Percentiles rank a stretch among this genome's conserved stretches.
These are phyloP conservation scores for Abscondita cerata DNA, from an alignment of 2,888 invertebrate genomes.

Conservation along the genomic window DNA sequence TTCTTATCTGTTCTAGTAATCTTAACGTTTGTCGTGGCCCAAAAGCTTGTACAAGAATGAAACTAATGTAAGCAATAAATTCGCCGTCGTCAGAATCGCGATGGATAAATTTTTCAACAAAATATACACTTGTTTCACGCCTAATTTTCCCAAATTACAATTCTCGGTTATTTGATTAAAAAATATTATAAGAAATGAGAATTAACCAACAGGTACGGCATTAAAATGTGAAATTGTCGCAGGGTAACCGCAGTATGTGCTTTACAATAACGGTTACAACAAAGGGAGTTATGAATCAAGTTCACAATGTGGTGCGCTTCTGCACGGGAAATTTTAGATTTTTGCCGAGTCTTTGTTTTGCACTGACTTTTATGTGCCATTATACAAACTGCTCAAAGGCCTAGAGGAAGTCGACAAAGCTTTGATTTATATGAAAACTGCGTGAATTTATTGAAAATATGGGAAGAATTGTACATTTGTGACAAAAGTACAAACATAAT, in stretches of 20 bases:
- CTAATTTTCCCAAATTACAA: constrained; percentile 17
- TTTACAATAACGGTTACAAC: constrained; percentile 42
- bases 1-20: constrained; percentile 27
- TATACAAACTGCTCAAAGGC: constrained; percentile 41
- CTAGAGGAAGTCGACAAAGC: constrained; percentile 29
- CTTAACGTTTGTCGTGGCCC: constrained; percentile 25
- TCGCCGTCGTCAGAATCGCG: constrained; percentile 19
- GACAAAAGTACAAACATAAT: background rate
- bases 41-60: constrained; percentile 28
- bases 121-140: constrained; percentile 5
- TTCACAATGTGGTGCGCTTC: constrained; percentile 43
- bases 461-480: constrained; percentile 21
- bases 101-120: constrained; percentile 10
- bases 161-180: constrained; percentile 21
- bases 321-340: constrained; percentile 43
- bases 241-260: constrained; percentile 32
- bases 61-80: constrained; percentile 30
- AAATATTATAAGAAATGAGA: constrained; percentile 13
- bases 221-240: constrained; percentile 34
- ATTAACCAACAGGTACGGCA: constrained; percentile 25
- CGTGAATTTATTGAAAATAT: constrained; percentile 31
- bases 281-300: constrained; percentile 44
- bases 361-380: constrained; percentile 42
- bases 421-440: constrained; percentile 30
- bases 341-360: constrained; percentile 44